phyloP scores from a whole-genome alignment of 1,140 invertebrate species.

The Eueides isabella region DNA sequence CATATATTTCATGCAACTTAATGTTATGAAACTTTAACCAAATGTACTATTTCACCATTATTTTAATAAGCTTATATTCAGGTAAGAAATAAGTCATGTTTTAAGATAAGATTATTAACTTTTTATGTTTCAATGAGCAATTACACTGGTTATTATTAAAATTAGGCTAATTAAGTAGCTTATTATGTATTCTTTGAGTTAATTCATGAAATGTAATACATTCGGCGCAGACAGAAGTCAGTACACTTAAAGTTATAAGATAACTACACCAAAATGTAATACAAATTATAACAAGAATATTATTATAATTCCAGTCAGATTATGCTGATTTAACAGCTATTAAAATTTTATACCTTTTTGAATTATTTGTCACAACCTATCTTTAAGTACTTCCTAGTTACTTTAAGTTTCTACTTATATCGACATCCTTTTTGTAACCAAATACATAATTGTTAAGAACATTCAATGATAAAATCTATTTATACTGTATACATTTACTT shows the following conservation, averaged over 20 bases:
- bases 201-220: slow-evolving; percentile 6
- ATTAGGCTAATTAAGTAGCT: slow-evolving; percentile 22
- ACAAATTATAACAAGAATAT: neutral
- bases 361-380: too few relatives aligned
- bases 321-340: neutral
- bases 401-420: too few relatives aligned
- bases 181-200: slow-evolving; percentile 13
- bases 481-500: too few relatives aligned
- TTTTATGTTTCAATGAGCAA: slow-evolving; percentile 20
- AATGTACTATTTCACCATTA: neutral
- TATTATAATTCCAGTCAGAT: neutral
- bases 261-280: neutral
- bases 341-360: too few relatives aligned
- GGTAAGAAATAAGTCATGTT: neutral
- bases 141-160: slow-evolving; percentile 19
- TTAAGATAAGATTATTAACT: neutral
- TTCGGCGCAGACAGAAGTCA: slow-evolving; percentile 4
- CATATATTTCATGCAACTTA: neutral
- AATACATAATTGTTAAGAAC: too few relatives aligned
- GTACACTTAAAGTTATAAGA: neutral
- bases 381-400: too few relatives aligned
- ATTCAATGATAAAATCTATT: too few relatives aligned
- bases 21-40: neutral
- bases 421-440: too few relatives aligned
- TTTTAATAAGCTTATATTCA: slow-evolving; percentile 1